phyloP scores from a whole-genome alignment of 2,113 vertebrate genomes.

The Aptenodytes forsteri region DNA sequence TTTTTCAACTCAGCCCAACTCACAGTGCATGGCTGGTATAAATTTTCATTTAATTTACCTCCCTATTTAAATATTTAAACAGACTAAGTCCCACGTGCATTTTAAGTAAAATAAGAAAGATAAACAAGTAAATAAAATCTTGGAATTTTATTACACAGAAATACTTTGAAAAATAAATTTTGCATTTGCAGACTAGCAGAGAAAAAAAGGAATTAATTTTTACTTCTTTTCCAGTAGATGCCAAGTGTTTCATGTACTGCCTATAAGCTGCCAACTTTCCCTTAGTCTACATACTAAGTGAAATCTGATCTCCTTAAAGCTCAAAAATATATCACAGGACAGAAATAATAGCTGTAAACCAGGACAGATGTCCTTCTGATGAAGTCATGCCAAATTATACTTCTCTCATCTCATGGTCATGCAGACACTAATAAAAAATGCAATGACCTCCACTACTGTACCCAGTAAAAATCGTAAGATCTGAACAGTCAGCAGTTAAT shows the following conservation, averaged over 20 bases:
- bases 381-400: not conserved
- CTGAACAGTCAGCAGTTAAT: not conserved
- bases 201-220: not conserved
- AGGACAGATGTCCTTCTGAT: not conserved
- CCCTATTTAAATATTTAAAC: not conserved
- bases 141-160: not conserved
- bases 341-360: not conserved
- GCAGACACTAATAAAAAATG: not conserved
- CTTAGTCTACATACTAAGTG: not conserved
- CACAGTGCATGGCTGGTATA: not conserved
- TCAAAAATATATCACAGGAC: not conserved
- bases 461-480: not conserved
- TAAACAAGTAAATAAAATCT: not conserved
- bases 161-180: not conserved
- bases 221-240: not conserved
- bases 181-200: not conserved
- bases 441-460: not conserved
- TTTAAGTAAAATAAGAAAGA: not conserved
- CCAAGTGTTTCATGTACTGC: not conserved
- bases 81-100: not conserved
- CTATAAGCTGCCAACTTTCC: not conserved
- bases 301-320: not conserved
- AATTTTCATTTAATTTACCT: not conserved
- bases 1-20: not conserved
- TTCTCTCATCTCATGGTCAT: not conserved